phyloP scores from a whole-genome alignment of 1,140 invertebrate species.

The Meloidogyne floridensis region DNA sequence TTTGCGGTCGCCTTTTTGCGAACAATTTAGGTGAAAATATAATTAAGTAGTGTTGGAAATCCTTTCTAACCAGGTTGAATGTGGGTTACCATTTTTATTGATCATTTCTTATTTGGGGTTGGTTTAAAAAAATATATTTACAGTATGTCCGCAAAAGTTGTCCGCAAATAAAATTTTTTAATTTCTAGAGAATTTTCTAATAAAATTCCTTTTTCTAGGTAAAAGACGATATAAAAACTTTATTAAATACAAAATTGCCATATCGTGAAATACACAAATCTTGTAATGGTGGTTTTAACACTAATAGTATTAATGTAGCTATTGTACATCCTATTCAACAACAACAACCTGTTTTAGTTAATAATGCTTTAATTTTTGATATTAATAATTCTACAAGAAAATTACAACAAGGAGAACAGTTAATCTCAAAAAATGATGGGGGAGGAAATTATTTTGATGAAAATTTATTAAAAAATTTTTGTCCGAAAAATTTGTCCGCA shows the following conservation, averaged over 20 bases:
- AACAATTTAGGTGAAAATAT: no score
- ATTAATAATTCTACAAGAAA: background rate
- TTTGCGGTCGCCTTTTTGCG: no score
- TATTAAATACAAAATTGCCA: slow-evolving; percentile 18
- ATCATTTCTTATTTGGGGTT: background rate
- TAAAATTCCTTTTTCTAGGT: slow-evolving; percentile 24
- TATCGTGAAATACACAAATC: slow-evolving; percentile 27
- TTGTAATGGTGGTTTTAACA: slow-evolving; percentile 7
- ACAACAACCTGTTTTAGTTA: background rate
- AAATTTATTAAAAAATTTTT: background rate
- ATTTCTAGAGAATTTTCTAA: background rate
- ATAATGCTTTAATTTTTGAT: slow-evolving; percentile 3
- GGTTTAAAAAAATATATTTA: background rate
- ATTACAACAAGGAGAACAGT: background rate
- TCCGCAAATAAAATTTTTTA: no score
- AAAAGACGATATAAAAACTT: slow-evolving; percentile 31
- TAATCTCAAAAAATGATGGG: background rate
- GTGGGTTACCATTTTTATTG: no score
- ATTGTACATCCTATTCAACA: slow-evolving; percentile 24
- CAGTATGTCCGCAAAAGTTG: no score
- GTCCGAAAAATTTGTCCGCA: no score
- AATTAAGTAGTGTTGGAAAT: no score
- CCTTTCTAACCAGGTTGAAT: no score
- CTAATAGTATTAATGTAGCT: slow-evolving; percentile 12
- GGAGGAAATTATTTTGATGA: background rate